Evolutionary conservation across 2,888 invertebrate genomes (phyloP), one percentile per base, ranked within the genome.

Genomic region (Apodemia duryi): DNA sequence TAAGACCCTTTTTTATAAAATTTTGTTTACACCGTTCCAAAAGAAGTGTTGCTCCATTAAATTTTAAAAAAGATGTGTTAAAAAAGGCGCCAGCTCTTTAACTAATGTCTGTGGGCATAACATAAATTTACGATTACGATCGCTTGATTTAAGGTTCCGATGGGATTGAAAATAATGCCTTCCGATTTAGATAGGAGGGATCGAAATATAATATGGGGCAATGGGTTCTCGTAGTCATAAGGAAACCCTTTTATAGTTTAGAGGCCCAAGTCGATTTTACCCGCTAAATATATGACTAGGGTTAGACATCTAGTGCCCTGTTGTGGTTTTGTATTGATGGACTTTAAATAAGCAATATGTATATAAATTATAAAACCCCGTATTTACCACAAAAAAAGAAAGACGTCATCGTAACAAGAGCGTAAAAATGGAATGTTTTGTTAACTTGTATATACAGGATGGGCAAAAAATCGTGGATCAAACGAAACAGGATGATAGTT

Each of bases 91-190:
- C 3, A 35, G 35, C 60, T 60, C 60, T 35, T 32, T 6, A n/a
- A 2, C n/a, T 60, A 60, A 60, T 60, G 60, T 60, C 60, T 60
- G 6, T 35, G 35, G 60, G 60, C 13, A 35, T n/a, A 60, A 60
- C 60, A 60, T 60, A 60, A 60, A 60, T 65, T 41, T 65, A 41
- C 41, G 61, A 65, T 65, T 61, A 65, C 65, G 38, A 61, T 41
- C 64, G 41, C 57, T 32, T 65, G 65, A 65, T 65, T 65, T 65
- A 65, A 29, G 52, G 61, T 49, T 41, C 65, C 65, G 35, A 51
- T 9, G 61, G 61, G 51, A 60, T 60, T 60, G 60, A 29, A 41
- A 63, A 63, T 63, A 63, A 63, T 49, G 46, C 49, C 46, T 35
- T 63, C 63, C 63, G 49, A 49, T 49, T 52, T 60, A 60, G 60